These are phyloP conservation scores for Patella ulyssiponensis DNA, from an alignment of 2,888 invertebrate species.

Conservation along the genomic window DNA sequence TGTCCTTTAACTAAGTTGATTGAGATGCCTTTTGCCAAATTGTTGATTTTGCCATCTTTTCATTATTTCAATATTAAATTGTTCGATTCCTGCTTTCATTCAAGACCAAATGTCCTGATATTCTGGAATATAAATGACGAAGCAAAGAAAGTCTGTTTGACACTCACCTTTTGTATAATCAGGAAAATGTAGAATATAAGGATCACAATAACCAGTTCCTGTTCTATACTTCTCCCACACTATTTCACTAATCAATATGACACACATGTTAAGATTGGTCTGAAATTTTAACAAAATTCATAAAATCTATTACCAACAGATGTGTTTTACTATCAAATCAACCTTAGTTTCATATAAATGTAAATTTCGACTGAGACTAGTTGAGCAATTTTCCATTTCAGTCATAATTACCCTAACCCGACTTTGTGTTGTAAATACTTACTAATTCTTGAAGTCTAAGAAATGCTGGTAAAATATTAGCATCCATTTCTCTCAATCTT, in stretches of 20 bases:
- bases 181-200: constrained; percentile 83
- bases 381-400: too few species aligned
- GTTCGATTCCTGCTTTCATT: background rate
- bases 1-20: too few species aligned
- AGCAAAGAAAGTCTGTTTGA: background rate
- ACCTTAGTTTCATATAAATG: too few species aligned
- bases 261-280: constrained; percentile 81
- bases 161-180: constrained; percentile 82
- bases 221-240: constrained; percentile 85
- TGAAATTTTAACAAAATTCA: constrained; percentile 41
- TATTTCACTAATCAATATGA: constrained; percentile 84
- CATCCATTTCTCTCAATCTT: constrained; percentile 82
- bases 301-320: too few species aligned
- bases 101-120: background rate
- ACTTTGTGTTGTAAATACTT: constrained; percentile 21
- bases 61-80: background rate
- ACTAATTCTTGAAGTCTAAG: constrained; percentile 82
- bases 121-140: background rate
- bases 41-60: background rate
- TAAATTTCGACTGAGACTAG: too few species aligned
- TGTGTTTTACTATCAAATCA: too few species aligned
- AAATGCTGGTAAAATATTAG: constrained; percentile 82
- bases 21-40: too few species aligned
- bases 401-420: too few species aligned
- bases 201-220: constrained; percentile 81